Evolutionary conservation across 2,888 invertebrate genomes (phyloP), one percentile per base, ranked within the genome.

Genomic region (Busseola fusca): DNA sequence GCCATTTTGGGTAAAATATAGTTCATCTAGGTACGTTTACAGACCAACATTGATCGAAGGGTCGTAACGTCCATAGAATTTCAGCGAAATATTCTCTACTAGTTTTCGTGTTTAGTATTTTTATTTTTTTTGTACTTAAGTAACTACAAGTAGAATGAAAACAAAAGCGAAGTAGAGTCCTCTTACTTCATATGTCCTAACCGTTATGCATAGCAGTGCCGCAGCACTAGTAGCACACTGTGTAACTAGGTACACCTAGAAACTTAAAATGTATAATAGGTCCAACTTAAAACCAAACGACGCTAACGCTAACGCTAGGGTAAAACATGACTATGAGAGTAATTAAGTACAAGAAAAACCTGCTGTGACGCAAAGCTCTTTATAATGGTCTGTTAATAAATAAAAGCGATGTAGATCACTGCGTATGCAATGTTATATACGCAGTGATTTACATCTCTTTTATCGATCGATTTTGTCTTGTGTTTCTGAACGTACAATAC

Each of bases 1-100:
- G 34, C 25, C 9, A 65, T 34, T 65, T 74, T 50, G 48, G 30
- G n/a, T 52, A 9, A 57, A 30, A 58, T 66, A 30, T 21, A 40
- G 50, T 6, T 34, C 48, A 16, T 50, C 16, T 40, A 30, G 21
- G 16, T n/a, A 25, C n/a, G 18, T 16, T 45, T 71, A 37, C 18
- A 25, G 37, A 30, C 16, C 5, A 59, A 59, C 7, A 70, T 59
- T 71, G 42, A 60, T 50, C 3, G 12, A 27, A 25, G 7, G 34
- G 12, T 34, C 5, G 4, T 68, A 54, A 54, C 30, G 34, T n/a
- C 54, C 3, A n/a, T 5, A 37, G 34, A 45, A 1, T 45, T 45
- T 42, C 12, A 45, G 5, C 0, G n/a, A n/a, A 67, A 34, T 1
- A 18, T n/a, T 30, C 7, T 18, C 5, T 16, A 37, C 5, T 16